Conservation (phyloP, 2,888 invertebrate species). For the Dichetophora obliterata region DNA sequence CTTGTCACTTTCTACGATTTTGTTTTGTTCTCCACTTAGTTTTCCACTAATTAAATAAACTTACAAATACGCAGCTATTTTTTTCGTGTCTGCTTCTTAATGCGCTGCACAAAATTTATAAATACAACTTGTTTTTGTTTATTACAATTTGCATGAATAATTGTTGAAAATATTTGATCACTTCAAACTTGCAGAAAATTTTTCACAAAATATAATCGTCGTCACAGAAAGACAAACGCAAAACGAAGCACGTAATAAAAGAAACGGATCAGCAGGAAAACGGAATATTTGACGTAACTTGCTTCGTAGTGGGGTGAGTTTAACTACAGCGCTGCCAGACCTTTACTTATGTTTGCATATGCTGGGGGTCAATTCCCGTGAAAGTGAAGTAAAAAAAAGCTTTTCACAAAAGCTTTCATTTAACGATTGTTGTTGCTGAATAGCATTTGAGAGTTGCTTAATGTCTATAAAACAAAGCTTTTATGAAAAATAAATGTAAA, state of each 20-base stretch:
- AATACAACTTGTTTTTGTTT: background rate
- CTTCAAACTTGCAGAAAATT: background rate
- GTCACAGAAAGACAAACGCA: constrained; percentile 9
- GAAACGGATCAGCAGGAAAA: background rate
- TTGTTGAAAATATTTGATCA: background rate
- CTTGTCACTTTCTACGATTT: background rate
- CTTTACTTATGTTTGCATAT: too few species aligned
- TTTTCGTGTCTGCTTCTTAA: background rate
- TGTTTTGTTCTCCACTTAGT: background rate
- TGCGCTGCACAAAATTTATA: constrained; percentile 18
- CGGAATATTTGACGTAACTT: too few species aligned
- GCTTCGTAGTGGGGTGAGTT: too few species aligned
- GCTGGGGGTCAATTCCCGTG: too few species aligned
- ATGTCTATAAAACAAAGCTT: too few species aligned
- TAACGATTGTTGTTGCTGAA: too few species aligned
- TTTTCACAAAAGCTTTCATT: too few species aligned
- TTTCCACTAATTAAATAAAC: constrained; percentile 12
- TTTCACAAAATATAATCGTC: constrained; percentile 2
- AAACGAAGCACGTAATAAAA: background rate
- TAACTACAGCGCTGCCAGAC: too few species aligned
- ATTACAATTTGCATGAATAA: background rate
- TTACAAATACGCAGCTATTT: constrained; percentile 8
- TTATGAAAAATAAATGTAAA: too few species aligned
- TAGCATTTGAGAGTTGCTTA: too few species aligned
- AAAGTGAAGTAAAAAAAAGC: too few species aligned